phyloP scores from a whole-genome alignment of 2,888 invertebrate species.

The Polia nebulosa region DNA sequence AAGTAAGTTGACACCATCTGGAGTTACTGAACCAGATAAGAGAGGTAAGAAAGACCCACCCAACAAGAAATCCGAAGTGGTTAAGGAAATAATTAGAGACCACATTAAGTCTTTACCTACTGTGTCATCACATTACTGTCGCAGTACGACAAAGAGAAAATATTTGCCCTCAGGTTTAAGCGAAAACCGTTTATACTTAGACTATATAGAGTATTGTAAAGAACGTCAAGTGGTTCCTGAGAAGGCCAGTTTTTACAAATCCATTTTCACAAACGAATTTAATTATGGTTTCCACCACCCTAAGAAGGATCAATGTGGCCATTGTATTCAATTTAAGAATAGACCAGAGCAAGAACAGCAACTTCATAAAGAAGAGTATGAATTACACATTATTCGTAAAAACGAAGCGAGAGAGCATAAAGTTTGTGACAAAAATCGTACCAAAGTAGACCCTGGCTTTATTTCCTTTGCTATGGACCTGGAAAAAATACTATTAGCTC shows the following conservation, averaged over 20 bases:
- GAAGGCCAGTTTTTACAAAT: constrained; percentile 34
- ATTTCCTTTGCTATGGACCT: too few relatives aligned
- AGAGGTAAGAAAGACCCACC: too few relatives aligned
- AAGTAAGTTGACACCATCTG: too few relatives aligned
- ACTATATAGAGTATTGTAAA: constrained; percentile 40
- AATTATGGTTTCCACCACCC: constrained; percentile 47
- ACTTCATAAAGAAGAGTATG: constrained; percentile 17
- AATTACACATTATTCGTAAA: constrained; percentile 20
- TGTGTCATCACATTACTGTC: constrained; percentile 28
- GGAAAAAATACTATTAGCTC: too few relatives aligned
- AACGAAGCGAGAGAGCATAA: constrained; percentile 17
- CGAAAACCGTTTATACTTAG: constrained; percentile 36
- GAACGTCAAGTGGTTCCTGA: constrained; percentile 32
- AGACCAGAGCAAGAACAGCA: constrained; percentile 17
- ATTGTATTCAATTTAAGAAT: constrained; percentile 39
- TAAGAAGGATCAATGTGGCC: constrained; percentile 44
- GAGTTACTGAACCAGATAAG: too few relatives aligned
- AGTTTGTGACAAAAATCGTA: too few relatives aligned
- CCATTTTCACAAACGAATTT: constrained; percentile 44
- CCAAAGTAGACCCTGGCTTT: too few relatives aligned
- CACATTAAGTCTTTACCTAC: constrained; percentile 19
- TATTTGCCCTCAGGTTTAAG: constrained; percentile 35
- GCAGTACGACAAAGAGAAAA: constrained; percentile 25
- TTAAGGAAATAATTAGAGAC: constrained; percentile 7
- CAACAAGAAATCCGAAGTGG: too few relatives aligned